Conservation (phyloP, 1,140 invertebrate species). For the Ostrea denselamellosa region DNA sequence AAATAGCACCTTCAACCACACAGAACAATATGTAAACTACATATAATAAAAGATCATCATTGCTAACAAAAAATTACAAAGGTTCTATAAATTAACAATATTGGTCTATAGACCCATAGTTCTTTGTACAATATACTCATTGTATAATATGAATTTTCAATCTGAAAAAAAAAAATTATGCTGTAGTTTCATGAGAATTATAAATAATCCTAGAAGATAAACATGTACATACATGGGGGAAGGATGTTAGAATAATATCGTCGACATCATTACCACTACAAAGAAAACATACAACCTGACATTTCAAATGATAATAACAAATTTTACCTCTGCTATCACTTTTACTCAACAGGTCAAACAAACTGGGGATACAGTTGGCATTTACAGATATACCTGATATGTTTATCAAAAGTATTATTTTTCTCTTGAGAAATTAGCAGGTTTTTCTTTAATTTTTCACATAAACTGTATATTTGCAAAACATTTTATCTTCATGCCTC, state of each 20-base stretch:
- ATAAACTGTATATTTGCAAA: neutral
- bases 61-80: neutral
- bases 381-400: neutral
- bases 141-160: neutral
- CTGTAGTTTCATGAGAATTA: slow-evolving; percentile 29
- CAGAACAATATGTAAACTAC: slow-evolving; percentile 32
- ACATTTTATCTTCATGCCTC: neutral
- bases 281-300: slow-evolving; percentile 27
- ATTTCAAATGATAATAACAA: slow-evolving; percentile 4
- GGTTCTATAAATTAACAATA: slow-evolving; percentile 21
- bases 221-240: neutral
- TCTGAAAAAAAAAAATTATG: slow-evolving; percentile 5
- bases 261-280: neutral
- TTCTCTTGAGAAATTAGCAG: neutral
- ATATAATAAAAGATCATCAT: slow-evolving; percentile 9
- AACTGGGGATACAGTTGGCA: neutral
- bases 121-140: too few relatives aligned
- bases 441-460: neutral
- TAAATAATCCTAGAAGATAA: neutral
- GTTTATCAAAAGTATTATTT: neutral
- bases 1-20: slow-evolving; percentile 37
- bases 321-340: neutral
- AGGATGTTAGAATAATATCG: slow-evolving; percentile 8
- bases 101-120: neutral
- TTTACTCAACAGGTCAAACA: neutral